These are phyloP conservation scores for Lasioglossum pauxillum DNA, from an alignment of 2,888 invertebrate genomes.

Conservation along the genomic window DNA sequence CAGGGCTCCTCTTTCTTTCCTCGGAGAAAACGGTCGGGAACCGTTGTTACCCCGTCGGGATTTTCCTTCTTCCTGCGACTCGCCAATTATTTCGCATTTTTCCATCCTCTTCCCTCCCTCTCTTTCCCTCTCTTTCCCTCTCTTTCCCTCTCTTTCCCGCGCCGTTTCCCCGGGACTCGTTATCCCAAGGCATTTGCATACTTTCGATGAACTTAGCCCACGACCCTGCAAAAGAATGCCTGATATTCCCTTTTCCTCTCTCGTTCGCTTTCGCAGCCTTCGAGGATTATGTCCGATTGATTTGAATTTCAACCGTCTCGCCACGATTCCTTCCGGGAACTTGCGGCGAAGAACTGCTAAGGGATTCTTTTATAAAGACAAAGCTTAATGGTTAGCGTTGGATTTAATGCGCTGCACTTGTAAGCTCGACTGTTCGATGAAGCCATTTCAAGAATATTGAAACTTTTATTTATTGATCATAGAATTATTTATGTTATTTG, in stretches of 20 bases:
- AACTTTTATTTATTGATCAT: too few species aligned
- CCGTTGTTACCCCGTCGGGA: not conserved
- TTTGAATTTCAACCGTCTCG: not conserved
- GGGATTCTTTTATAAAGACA: too few species aligned
- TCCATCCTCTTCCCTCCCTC: not conserved
- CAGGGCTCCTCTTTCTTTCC: not conserved
- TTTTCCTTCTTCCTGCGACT: not conserved
- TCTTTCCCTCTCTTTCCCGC: not conserved
- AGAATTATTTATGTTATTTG: too few species aligned
- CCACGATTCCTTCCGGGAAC: not conserved
- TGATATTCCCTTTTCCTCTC: not conserved
- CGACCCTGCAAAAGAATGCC: not conserved
- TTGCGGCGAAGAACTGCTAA: not conserved
- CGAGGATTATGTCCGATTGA: not conserved
- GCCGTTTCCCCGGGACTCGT: not conserved
- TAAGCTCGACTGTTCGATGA: too few species aligned
- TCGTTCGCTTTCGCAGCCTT: not conserved
- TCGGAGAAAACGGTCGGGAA: not conserved
- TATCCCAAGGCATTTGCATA: not conserved
- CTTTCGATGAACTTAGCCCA: not conserved
- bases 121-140: too few species aligned
- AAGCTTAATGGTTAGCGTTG: too few species aligned
- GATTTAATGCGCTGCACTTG: too few species aligned
- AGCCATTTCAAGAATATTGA: too few species aligned
- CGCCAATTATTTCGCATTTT: not conserved